Evolutionary conservation across 1,140 invertebrate genomes (phyloP), one percentile per base, ranked within the genome.

Genomic region (Drosophila auraria): DNA sequence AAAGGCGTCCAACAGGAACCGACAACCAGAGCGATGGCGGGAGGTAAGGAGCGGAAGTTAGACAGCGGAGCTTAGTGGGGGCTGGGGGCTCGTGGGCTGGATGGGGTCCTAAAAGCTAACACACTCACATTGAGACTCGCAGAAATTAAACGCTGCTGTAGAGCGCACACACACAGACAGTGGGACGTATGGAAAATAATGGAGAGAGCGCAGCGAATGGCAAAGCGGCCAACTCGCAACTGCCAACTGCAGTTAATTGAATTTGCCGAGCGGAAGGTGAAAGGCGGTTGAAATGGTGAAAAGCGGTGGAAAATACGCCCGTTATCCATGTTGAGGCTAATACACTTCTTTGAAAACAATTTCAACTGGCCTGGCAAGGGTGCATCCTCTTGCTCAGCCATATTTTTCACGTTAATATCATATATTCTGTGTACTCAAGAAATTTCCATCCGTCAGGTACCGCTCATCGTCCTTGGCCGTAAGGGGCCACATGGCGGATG

Each of bases 161-260:
- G 40, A 83, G 30, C 42, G 30, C 63, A 62, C 44, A 62, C 65
- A 61, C 45, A 30, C 36, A 63, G 47, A 53, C 73, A 69, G 45
- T 23, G 36, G 42, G 36, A 50, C 33, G 59, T 53, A 64, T 62
- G 59, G 71, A 69, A 74, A 80, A 82, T 82, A 83, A 83, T 83
- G 61, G 58, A 83, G 61, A 63, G 76, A 44, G 59, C 44, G 53
- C 47, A 36, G 62, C 60, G 68, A 78, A 78, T 79, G 61, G 70
- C 70, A 78, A 61, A 50, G 49, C 53, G 59, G 45, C 57, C 54
- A 59, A 78, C 75, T 64, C 53, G 49, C 74, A 68, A 79, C 71
- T 83, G 61, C 64, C 75, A 68, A 83, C 73, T 78, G 82, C 73
- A 78, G 82, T 81, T 84, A 84, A 84, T 84, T 84, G 82, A 84